These are phyloP conservation scores for Endomychus coccineus DNA, from an alignment of 2,888 invertebrate species.

Conservation along the genomic window DNA sequence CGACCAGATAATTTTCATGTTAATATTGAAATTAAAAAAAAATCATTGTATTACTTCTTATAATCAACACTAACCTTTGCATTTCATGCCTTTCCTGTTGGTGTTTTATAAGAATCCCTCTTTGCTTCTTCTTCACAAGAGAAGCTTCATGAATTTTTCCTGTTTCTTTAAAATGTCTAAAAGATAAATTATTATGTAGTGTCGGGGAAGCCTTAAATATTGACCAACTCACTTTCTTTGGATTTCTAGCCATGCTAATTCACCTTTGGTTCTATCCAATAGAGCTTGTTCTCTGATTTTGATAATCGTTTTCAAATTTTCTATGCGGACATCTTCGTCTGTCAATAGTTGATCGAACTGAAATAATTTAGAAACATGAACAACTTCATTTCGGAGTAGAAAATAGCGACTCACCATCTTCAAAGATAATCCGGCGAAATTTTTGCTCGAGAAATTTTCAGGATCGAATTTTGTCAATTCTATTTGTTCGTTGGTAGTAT, in stretches of 20 bases:
- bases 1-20: no score
- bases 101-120: slow-evolving; percentile 56
- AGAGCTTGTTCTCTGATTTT: slow-evolving; percentile 60
- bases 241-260: slow-evolving; percentile 57
- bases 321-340: slow-evolving; percentile 59
- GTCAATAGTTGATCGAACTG: slow-evolving; percentile 56
- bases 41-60: background rate
- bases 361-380: slow-evolving; percentile 15
- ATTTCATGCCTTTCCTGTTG: slow-evolving; percentile 64
- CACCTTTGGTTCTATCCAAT: slow-evolving; percentile 58
- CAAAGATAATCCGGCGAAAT: slow-evolving; percentile 33
- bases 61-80: slow-evolving; percentile 45
- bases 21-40: background rate
- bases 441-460: slow-evolving; percentile 15
- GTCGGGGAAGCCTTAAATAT: background rate
- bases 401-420: slow-evolving; percentile 34
- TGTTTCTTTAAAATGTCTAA: slow-evolving; percentile 47
- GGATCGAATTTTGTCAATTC: slow-evolving; percentile 2
- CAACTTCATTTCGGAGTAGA: slow-evolving; percentile 2
- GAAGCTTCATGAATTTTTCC: slow-evolving; percentile 51
- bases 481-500: slow-evolving; percentile 15
- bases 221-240: slow-evolving; percentile 52
- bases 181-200: no score
- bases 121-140: slow-evolving; percentile 59
- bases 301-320: slow-evolving; percentile 57